Evolutionary conservation across 2,888 invertebrate genomes (phyloP).

Genomic region (Drosophila buzzatii): DNA sequence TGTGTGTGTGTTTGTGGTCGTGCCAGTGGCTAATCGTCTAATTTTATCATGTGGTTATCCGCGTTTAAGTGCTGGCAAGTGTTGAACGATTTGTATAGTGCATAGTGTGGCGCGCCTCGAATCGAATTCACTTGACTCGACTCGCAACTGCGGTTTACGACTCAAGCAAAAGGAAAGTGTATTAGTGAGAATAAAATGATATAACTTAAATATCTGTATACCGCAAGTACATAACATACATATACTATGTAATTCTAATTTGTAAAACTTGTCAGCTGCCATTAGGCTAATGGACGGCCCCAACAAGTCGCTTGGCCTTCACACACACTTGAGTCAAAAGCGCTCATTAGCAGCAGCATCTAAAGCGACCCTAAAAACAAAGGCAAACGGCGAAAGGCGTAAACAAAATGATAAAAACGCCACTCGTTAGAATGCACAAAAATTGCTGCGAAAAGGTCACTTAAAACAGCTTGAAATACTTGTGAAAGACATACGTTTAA

Average conservation of each 20-base stretch:
- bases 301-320: slow-evolving; percentile 42
- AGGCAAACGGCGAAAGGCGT: slow-evolving; percentile 31
- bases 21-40: slow-evolving; percentile 72
- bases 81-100: slow-evolving; percentile 69
- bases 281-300: slow-evolving; percentile 52
- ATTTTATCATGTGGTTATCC: slow-evolving; percentile 79
- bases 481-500: neutral
- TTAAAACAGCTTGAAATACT: neutral
- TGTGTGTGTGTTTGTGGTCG: slow-evolving; percentile 30
- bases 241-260: slow-evolving; percentile 48
- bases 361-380: slow-evolving; percentile 37
- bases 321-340: slow-evolving; percentile 39
- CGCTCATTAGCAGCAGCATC: slow-evolving; percentile 45
- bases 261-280: slow-evolving; percentile 43
- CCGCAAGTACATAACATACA: slow-evolving; percentile 12
- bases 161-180: neutral
- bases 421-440: slow-evolving; percentile 43
- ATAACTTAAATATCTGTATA: slow-evolving; percentile 14
- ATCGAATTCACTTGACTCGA: slow-evolving; percentile 3
- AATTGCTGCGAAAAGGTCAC: slow-evolving; percentile 24
- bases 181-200: neutral
- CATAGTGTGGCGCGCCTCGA: slow-evolving; percentile 14
- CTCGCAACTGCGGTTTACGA: slow-evolving; percentile 34
- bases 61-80: slow-evolving; percentile 75
- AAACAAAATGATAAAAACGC: slow-evolving; percentile 47